Conservation (phyloP, 1,140 invertebrate species). For the Penaeus chinensis region DNA sequence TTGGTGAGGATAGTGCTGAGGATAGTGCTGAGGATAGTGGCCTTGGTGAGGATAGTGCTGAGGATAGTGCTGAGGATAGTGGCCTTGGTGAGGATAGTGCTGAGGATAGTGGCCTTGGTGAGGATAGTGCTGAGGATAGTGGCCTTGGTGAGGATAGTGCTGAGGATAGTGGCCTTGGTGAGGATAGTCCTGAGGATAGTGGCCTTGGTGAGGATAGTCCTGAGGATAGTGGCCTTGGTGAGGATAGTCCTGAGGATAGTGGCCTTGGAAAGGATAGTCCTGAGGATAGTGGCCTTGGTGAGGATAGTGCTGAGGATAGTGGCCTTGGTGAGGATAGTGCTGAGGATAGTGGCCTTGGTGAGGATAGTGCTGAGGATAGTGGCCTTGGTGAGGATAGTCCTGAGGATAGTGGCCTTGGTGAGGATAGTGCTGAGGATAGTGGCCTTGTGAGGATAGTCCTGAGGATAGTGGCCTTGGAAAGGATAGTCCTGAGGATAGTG, state of each 20-base stretch:
- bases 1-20: too few species aligned
- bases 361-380: neutral
- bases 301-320: neutral
- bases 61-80: too few species aligned
- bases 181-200: neutral
- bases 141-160: too few species aligned
- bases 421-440: slow-evolving; percentile 1
- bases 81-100: too few species aligned
- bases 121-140: slow-evolving; percentile 1
- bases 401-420: neutral
- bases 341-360: neutral
- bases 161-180: too few species aligned
- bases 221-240: neutral
- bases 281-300: too few species aligned
- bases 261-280: too few species aligned
- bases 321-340: too few species aligned
- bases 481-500: neutral
- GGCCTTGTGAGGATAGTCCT: too few species aligned
- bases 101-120: neutral
- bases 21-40: neutral
- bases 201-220: neutral
- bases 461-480: too few species aligned
- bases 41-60: neutral
- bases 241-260: neutral
- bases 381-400: too few species aligned